Evolutionary conservation across 2,888 invertebrate species (phyloP).

Genomic region (Coenonympha arcania): DNA sequence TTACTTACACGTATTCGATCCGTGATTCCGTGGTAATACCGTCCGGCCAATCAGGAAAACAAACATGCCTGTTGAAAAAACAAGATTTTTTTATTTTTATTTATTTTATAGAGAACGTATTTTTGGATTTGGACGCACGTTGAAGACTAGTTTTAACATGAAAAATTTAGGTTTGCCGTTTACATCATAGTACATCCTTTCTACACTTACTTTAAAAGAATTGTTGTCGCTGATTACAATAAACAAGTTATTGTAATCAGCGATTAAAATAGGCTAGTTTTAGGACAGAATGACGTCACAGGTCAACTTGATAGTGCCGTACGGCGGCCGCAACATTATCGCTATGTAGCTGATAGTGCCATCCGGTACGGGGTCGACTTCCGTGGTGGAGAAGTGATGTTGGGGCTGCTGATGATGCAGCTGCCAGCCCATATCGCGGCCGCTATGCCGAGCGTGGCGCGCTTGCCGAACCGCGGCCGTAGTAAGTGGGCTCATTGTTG

Average conservation of each 20-base stretch:
- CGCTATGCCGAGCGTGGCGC: constrained; percentile 87
- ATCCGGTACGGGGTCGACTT: constrained; percentile 67
- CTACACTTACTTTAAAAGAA: too few species aligned
- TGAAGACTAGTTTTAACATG: too few species aligned
- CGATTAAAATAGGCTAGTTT: too few species aligned
- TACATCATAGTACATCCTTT: too few species aligned
- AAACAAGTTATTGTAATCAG: too few species aligned
- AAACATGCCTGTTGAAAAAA: constrained; percentile 76
- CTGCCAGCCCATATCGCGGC: constrained; percentile 89
- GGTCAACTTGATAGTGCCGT: constrained; percentile 58
- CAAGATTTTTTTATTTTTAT: neutral
- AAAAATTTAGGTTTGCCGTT: too few species aligned
- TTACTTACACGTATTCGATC: constrained; percentile 86
- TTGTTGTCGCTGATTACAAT: too few species aligned
- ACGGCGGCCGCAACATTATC: too few species aligned
- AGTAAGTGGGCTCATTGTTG: constrained; percentile 96
- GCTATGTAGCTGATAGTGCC: constrained; percentile 50
- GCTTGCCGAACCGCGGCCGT: constrained; percentile 88
- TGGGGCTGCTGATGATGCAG: constrained; percentile 85
- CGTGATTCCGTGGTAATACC: constrained; percentile 80
- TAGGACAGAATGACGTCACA: too few species aligned
- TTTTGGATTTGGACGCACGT: too few species aligned
- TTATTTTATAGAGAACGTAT: too few species aligned
- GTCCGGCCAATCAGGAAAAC: constrained; percentile 91
- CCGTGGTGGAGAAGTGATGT: constrained; percentile 86